Evolutionary conservation across 1,140 invertebrate genomes (phyloP).

Genomic region (Megalopta genalis): DNA sequence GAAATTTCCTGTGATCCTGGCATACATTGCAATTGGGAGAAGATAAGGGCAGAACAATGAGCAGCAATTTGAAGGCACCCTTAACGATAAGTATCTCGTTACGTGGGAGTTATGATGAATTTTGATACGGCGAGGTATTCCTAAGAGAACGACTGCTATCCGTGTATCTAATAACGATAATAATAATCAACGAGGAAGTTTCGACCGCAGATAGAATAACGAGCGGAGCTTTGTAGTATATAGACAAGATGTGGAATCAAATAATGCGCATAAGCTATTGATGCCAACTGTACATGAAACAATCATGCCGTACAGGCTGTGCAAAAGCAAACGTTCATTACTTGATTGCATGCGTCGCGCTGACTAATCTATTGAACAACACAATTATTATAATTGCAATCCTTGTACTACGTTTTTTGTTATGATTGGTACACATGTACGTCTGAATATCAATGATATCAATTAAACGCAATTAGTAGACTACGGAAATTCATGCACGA

Average conservation of each 20-base stretch:
- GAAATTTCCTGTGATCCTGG: constrained; percentile 28
- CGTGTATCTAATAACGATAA: constrained; percentile 61
- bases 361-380: neutral
- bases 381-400: constrained; percentile 5
- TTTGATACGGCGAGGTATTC: constrained; percentile 54
- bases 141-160: constrained; percentile 34
- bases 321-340: no score
- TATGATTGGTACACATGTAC: no score
- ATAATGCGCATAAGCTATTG: neutral
- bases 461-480: no score
- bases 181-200: constrained; percentile 54
- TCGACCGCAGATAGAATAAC: constrained; percentile 26
- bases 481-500: no score
- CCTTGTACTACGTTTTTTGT: no score
- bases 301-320: neutral
- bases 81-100: constrained; percentile 73
- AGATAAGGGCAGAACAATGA: constrained; percentile 64
- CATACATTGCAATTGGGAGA: constrained; percentile 33
- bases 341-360: neutral
- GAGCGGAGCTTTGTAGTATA: neutral
- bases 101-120: constrained; percentile 67
- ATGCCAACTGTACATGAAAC: neutral
- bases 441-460: no score
- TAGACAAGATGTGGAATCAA: neutral
- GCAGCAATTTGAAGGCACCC: constrained; percentile 62